phyloP scores from a whole-genome alignment of 2,113 vertebrate genomes.

The Clinocottus analis region DNA sequence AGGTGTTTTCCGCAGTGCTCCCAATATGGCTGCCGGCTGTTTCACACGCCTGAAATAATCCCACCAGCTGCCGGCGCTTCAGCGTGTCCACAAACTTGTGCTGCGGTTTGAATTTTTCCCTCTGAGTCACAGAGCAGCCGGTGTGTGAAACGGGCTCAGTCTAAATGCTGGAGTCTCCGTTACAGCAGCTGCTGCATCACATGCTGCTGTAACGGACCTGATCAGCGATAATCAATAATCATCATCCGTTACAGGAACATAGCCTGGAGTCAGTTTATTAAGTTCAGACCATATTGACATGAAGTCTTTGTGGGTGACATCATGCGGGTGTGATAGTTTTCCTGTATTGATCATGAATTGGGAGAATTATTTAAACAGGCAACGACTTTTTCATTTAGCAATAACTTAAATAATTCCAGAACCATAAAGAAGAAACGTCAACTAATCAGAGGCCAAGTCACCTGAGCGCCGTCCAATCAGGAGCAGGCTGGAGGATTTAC shows the following conservation, averaged over 20 bases:
- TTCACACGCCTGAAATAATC: slow-evolving; percentile 48
- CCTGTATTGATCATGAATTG: too few relatives aligned
- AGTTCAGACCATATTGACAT: too few relatives aligned
- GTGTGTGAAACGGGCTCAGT: slow-evolving; percentile 15
- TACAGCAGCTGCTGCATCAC: slow-evolving; percentile 43
- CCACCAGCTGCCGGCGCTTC: slow-evolving; percentile 36
- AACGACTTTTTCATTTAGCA: too few relatives aligned
- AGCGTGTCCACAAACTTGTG: too few relatives aligned
- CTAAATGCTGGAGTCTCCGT: slow-evolving; percentile 44
- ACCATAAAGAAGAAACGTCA: too few relatives aligned
- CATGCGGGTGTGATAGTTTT: too few relatives aligned
- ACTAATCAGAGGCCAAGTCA: slow-evolving; percentile 28
- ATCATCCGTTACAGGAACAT: too few relatives aligned
- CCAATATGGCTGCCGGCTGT: slow-evolving; percentile 34
- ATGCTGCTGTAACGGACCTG: neutral
- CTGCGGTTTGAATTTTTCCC: neutral
- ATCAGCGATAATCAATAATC: too few relatives aligned
- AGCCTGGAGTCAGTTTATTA: too few relatives aligned
- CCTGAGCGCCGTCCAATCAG: slow-evolving; percentile 28
- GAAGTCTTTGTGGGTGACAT: too few relatives aligned
- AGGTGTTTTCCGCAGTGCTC: neutral
- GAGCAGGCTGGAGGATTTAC: slow-evolving; percentile 5
- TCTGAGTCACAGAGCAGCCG: neutral
- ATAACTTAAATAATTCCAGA: too few relatives aligned
- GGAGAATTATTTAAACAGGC: too few relatives aligned